Evolutionary conservation across 2,888 invertebrate species (phyloP).

Genomic region (Camptogramma bilineatum): DNA sequence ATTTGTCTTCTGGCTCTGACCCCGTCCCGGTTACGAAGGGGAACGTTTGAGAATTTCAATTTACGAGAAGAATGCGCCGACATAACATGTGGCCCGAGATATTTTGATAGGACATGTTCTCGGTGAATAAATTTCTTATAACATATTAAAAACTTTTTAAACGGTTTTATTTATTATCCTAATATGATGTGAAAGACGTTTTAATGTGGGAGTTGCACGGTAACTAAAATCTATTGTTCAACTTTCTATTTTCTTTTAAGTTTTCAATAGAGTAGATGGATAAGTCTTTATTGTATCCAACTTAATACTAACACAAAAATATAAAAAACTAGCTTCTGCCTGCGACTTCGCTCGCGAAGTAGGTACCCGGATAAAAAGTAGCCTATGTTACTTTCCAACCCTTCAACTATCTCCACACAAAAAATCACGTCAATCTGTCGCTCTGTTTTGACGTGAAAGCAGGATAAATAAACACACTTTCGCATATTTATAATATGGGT

Average conservation of each 20-base stretch:
- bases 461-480: too few species aligned
- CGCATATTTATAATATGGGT: too few species aligned
- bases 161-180: slow-evolving; percentile 73
- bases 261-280: background rate
- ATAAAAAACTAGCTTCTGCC: too few species aligned
- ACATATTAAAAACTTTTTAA: slow-evolving; percentile 82
- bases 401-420: too few species aligned
- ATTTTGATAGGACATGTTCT: slow-evolving; percentile 86
- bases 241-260: slow-evolving; percentile 3
- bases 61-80: slow-evolving; percentile 86
- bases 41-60: slow-evolving; percentile 85
- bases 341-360: too few species aligned
- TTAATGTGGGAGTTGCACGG: slow-evolving; percentile 21
- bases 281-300: too few species aligned
- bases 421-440: too few species aligned
- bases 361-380: too few species aligned
- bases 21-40: slow-evolving; percentile 74
- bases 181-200: slow-evolving; percentile 34
- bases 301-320: too few species aligned
- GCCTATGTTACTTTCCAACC: too few species aligned
- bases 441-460: too few species aligned
- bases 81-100: slow-evolving; percentile 85
- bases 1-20: slow-evolving; percentile 83
- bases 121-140: slow-evolving; percentile 84
- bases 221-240: slow-evolving; percentile 22